Evolutionary conservation across 1,140 invertebrate genomes (phyloP), one percentile per base, ranked within the genome.

Genomic region (Aphidius gifuensis): DNA sequence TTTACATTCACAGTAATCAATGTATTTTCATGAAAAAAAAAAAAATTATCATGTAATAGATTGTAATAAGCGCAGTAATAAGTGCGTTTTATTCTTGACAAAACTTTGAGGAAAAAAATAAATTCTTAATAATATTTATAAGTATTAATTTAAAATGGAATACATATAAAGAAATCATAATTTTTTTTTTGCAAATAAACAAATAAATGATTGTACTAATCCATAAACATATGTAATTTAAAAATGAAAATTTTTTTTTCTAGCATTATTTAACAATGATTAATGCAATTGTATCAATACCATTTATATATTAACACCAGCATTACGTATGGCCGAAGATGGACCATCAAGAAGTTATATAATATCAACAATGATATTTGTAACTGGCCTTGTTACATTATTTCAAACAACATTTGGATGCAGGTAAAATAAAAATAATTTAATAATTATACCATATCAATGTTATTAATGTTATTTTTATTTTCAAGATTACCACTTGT

Each of bases 181-280:
- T n/a, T n/a, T n/a, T n/a, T n/a, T n/a, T n/a, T n/a, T n/a, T n/a
- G n/a, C n/a, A n/a, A n/a, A n/a, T n/a, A n/a, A n/a, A n/a, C n/a
- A n/a, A n/a, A n/a, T n/a, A n/a, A n/a, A n/a, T n/a, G n/a, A n/a
- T n/a, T n/a, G n/a, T n/a, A n/a, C n/a, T n/a, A n/a, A n/a, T n/a
- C n/a, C n/a, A n/a, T n/a, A n/a, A n/a, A n/a, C n/a, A n/a, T n/a
- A n/a, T n/a, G n/a, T n/a, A n/a, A n/a, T n/a, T n/a, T n/a, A n/a
- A n/a, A n/a, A n/a, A n/a, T n/a, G n/a, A 57, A 46, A 50, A 16
- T 5, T 51, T 4, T 42, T 49, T 51, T 62, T 76, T 16, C 16
- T 80, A 95, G 89, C 92, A 94, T 74, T 94, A 93, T 73, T 76
- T 94, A 60, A 92, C 91, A 0, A 92, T 94, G 90, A 92, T 94